Conservation (phyloP, 2,797 vertebrate species). For the Philypnodon macrostomus region DNA sequence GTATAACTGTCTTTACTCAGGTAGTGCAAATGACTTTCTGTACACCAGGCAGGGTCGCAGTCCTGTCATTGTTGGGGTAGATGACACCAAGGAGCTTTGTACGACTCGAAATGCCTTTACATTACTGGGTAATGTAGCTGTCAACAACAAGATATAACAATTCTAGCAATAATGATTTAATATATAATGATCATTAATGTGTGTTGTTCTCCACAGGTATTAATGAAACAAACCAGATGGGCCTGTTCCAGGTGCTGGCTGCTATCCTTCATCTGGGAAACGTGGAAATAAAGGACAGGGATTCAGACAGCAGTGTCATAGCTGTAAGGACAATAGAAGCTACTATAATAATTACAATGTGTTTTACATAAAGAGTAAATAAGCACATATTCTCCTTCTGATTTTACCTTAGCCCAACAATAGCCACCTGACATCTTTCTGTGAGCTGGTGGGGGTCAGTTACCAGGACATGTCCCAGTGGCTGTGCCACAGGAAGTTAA, state of each 20-base stretch:
- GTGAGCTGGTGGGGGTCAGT: constrained; percentile 91
- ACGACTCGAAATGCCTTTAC: constrained; percentile 89
- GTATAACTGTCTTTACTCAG: constrained; percentile 61
- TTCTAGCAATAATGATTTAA: too few species aligned
- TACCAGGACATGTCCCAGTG: constrained; percentile 97
- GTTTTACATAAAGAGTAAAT: not conserved
- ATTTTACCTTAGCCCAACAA: constrained; percentile 83
- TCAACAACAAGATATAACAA: too few species aligned
- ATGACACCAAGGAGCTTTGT: constrained; percentile 90
- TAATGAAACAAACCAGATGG: constrained; percentile 92
- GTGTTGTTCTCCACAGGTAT: constrained; percentile 79
- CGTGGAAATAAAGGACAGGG: constrained; percentile 87
- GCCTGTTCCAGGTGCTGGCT: constrained; percentile 92
- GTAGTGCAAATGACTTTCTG: constrained; percentile 83
- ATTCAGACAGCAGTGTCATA: constrained; percentile 92
- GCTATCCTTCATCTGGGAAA: constrained; percentile 96
- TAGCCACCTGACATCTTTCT: constrained; percentile 87
- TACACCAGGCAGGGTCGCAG: constrained; percentile 93
- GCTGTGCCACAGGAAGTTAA: constrained; percentile 95
- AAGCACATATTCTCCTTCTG: not conserved
- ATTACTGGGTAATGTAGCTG: constrained; percentile 81
- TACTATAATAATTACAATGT: not conserved
- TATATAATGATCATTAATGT: constrained; percentile 16
- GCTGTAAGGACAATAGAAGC: constrained; percentile 74
- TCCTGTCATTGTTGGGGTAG: constrained; percentile 89